Percentiles rank a stretch among this genome's conserved stretches.
Evolutionary conservation across 1,140 invertebrate species (phyloP).

Genomic region (Drosophila paulistorum): DNA sequence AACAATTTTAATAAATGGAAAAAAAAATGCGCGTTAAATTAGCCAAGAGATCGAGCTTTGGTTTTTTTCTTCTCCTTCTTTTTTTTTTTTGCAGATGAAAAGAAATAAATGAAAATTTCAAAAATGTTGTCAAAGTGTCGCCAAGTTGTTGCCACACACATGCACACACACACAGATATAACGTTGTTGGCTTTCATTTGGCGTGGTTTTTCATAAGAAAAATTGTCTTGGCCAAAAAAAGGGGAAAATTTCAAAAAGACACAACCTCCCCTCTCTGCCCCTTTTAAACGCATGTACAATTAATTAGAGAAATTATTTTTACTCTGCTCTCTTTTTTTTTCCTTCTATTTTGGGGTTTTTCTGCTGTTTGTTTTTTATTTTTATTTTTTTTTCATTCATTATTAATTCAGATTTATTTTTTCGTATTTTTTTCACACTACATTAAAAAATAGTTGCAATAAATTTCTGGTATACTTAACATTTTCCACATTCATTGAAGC

Average conservation of each 20-base stretch:
- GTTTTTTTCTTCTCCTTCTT: neutral
- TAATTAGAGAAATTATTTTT: conserved; percentile 79
- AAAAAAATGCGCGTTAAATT: conserved; percentile 71
- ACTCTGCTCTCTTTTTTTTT: conserved; percentile 19
- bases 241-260: conserved; percentile 54
- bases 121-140: conserved; percentile 70
- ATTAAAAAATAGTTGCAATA: conserved; percentile 52
- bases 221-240: conserved; percentile 60
- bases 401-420: conserved; percentile 36
- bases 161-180: conserved; percentile 25
- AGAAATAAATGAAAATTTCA: conserved; percentile 57
- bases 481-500: conserved; percentile 67
- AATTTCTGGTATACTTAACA: conserved; percentile 79
- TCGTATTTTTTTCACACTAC: conserved; percentile 46
- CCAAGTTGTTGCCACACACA: conserved; percentile 13
- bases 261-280: neutral
- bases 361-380: conserved; percentile 2
- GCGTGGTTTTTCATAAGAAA: conserved; percentile 35
- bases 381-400: conserved; percentile 40
- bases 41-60: conserved; percentile 12
- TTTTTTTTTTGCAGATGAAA: conserved; percentile 20
- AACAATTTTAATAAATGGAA: conserved; percentile 72
- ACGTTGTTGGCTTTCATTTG: conserved; percentile 27
- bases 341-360: too few relatives aligned
- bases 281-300: conserved; percentile 52